A percentile compares a stretch with the other conserved stretches of the same genome.
Conservation (phyloP, 2,113 vertebrate genomes). For the Apodemus sylvaticus region DNA sequence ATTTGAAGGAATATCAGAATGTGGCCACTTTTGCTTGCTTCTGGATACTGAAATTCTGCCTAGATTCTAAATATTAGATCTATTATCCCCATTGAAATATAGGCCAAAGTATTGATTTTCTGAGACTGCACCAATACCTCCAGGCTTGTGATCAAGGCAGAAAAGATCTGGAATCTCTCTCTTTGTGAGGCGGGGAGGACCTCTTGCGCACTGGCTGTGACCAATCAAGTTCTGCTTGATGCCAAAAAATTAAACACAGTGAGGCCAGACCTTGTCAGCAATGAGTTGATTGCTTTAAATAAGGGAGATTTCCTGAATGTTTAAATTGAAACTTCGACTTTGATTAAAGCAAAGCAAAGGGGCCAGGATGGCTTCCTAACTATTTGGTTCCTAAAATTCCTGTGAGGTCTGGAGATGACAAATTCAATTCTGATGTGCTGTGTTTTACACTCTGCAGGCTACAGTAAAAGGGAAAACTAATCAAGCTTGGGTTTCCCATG, state of each 20-base stretch:
- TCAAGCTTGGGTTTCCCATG: constrained; percentile 90
- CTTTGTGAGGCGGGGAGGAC: constrained; percentile 61
- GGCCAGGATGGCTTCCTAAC: constrained; percentile 89
- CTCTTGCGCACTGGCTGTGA: constrained; percentile 83
- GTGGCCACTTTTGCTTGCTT: constrained; percentile 6
- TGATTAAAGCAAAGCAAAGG: constrained; percentile 91
- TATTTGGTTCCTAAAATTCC: constrained; percentile 91
- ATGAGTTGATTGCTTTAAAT: constrained; percentile 91
- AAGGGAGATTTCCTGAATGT: constrained; percentile 92
- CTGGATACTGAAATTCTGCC: constrained; percentile 42
- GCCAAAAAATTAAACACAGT: constrained; percentile 90
- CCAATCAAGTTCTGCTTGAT: constrained; percentile 88
- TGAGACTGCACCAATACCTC: constrained; percentile 46
- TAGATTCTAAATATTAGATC: constrained; percentile 52
- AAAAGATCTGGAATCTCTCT: constrained; percentile 77
- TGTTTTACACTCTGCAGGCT: constrained; percentile 91
- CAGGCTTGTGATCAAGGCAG: constrained; percentile 60
- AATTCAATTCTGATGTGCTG: constrained; percentile 92
- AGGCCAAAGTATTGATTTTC: constrained; percentile 57
- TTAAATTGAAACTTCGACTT: constrained; percentile 91
- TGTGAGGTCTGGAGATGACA: constrained; percentile 92
- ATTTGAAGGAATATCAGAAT: background rate
- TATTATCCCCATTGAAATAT: constrained; percentile 71
- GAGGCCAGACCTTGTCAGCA: constrained; percentile 88
- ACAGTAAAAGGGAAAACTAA: constrained; percentile 89